Base-by-base conservation (phyloP, 2,888 invertebrate genomes). In the Diarsia mendica region DNA sequence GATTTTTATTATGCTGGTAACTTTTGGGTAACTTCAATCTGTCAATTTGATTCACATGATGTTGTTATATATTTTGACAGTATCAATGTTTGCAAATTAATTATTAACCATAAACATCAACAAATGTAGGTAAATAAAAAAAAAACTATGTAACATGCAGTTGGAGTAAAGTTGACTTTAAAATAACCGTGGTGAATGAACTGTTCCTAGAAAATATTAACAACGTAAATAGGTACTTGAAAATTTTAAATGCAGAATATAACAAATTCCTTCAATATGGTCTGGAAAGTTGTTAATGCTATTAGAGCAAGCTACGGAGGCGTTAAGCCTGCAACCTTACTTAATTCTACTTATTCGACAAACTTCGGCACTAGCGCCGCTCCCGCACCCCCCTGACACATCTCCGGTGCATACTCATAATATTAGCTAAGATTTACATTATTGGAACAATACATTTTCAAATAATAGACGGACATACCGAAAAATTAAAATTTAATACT, bases 231-330 rank as follows among this genome's bases (percentile, higher is more conserved):
- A 39, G 39, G 39, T 39, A 46, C 23, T 51, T 20, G 48, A 53
- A 67, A 58, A 51, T 60, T 28, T 71, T n/a, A 60, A 64, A 64
- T 58, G 20, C 72, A 81, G 55, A 76, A 67, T 61, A 71, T 64
- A 67, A 74, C 72, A 82, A 85, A 92, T 92, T 92, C 90, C 91
- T 90, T 92, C 94, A 95, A 95, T 94, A 95, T 93, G 94, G 96
- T 96, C 95, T 95, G 95, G 94, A 95, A 96, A 96, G 95, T 96
- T 96, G 92, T 92, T 96, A 96, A 96, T 96, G 93, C 96, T 96
- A 95, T 96, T 96, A 96, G 92, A 89, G 91, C 90, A 92, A 92
- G 92, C 93, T 89, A 90, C 85, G 90, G 92, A 94, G 95, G 95
- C 95, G 95, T 94, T 94, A 95, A 95, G 95, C 93, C 84, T 91